Percentiles rank a stretch among this genome's conserved stretches.
phyloP scores from a whole-genome alignment of 2,113 vertebrate species.

The Opisthocomus hoazin region DNA sequence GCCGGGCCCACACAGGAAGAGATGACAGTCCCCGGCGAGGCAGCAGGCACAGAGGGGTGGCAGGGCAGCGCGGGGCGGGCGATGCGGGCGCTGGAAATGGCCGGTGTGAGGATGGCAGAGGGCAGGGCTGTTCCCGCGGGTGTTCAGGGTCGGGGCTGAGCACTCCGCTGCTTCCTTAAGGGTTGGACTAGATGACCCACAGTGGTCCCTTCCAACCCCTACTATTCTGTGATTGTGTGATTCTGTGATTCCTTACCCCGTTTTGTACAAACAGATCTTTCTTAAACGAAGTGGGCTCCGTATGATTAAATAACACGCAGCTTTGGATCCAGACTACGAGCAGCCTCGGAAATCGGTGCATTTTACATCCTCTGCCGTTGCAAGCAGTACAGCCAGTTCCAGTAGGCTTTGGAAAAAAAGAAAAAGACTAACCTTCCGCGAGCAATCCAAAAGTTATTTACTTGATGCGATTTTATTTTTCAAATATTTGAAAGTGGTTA shows the following conservation, averaged over 20 bases:
- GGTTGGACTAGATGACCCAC: too few species aligned
- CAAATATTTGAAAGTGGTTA: conserved; percentile 34
- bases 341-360: background rate
- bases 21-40: background rate
- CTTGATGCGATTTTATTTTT: conserved; percentile 35
- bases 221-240: too few species aligned
- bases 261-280: background rate
- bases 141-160: background rate
- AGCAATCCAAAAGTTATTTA: conserved; percentile 34
- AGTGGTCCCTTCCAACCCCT: too few species aligned
- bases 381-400: background rate
- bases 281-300: background rate
- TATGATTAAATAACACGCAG: background rate
- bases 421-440: background rate
- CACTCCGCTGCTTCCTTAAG: accelerated
- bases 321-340: conserved; percentile 17
- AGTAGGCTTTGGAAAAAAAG: background rate
- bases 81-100: accelerated
- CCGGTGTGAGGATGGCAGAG: background rate
- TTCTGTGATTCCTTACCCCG: background rate
- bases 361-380: background rate
- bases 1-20: background rate
- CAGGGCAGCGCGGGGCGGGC: background rate
- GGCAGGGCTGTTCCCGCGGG: background rate
- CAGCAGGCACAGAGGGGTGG: background rate